Percentiles rank a stretch among this genome's conserved stretches.
phyloP scores from a whole-genome alignment of 2,888 invertebrate species.

The Elysia crispata region DNA sequence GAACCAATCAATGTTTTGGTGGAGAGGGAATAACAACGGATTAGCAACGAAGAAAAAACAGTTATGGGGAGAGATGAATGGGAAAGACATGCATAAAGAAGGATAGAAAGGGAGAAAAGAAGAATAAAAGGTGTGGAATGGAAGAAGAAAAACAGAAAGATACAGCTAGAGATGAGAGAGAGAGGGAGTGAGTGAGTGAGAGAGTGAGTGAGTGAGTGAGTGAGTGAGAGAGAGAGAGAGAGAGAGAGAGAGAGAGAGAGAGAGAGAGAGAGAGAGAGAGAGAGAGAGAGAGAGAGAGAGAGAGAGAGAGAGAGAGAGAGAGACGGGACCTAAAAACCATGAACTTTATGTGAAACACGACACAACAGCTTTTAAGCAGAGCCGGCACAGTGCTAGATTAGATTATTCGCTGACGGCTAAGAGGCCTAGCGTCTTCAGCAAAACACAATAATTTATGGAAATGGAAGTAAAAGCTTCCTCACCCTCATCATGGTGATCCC shows the following conservation, averaged over 20 bases:
- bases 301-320: slow-evolving; percentile 31
- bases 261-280: slow-evolving; percentile 24
- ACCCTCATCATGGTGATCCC: no score
- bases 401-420: no score
- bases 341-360: no score
- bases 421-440: not conserved
- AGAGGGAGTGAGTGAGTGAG: not conserved
- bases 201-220: not conserved
- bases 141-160: no score
- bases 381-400: not conserved
- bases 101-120: not conserved
- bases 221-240: not conserved
- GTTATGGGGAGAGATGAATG: not conserved
- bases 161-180: no score
- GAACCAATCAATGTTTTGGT: no score
- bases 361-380: no score
- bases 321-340: no score
- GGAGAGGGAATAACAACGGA: no score
- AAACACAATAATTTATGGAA: no score
- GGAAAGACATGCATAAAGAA: not conserved
- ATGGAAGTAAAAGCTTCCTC: no score
- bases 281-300: slow-evolving; percentile 24
- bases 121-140: not conserved
- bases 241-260: not conserved
- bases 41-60: not conserved